Conservation (phyloP, 2,113 vertebrate genomes). For the Silurus asotus region DNA sequence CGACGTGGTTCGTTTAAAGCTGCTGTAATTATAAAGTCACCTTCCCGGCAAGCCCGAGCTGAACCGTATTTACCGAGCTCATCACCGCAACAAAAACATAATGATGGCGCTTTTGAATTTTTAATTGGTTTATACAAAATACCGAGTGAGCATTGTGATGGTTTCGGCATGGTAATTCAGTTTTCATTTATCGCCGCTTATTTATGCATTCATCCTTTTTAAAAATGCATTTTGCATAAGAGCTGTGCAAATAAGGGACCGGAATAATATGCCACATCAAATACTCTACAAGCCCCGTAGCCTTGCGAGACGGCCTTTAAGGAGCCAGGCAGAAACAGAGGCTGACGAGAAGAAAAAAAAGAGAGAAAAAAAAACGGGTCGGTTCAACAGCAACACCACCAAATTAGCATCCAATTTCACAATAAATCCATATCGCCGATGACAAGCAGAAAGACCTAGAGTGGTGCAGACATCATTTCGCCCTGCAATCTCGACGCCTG, state of each 20-base stretch:
- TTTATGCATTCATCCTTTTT: slow-evolving; percentile 39
- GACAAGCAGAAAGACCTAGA: slow-evolving; percentile 41
- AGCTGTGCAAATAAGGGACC: slow-evolving; percentile 42
- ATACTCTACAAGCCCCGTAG: slow-evolving; percentile 19
- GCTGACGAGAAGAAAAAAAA: slow-evolving; percentile 7
- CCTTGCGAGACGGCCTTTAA: slow-evolving; percentile 23
- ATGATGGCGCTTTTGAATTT: slow-evolving; percentile 40
- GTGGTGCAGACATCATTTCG: slow-evolving; percentile 42
- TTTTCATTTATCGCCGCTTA: slow-evolving; percentile 37
- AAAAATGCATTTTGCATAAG: slow-evolving; percentile 33
- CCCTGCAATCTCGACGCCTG: slow-evolving; percentile 32
- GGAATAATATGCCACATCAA: slow-evolving; percentile 43
- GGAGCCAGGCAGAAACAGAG: slow-evolving; percentile 14
- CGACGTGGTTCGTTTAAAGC: neutral
- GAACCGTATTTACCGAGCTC: slow-evolving; percentile 31
- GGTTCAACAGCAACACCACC: slow-evolving; percentile 9
- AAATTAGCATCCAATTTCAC: slow-evolving; percentile 38
- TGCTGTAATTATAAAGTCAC: slow-evolving; percentile 34
- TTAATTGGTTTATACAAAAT: slow-evolving; percentile 39
- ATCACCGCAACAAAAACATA: slow-evolving; percentile 30
- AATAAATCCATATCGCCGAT: slow-evolving; percentile 42
- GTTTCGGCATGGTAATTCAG: slow-evolving; percentile 41
- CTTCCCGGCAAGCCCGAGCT: slow-evolving; percentile 6
- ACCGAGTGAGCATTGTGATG: slow-evolving; percentile 24
- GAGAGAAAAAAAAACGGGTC: slow-evolving; percentile 10